phyloP scores from a whole-genome alignment of 2,888 invertebrate species.

The Apotomis turbidana region DNA sequence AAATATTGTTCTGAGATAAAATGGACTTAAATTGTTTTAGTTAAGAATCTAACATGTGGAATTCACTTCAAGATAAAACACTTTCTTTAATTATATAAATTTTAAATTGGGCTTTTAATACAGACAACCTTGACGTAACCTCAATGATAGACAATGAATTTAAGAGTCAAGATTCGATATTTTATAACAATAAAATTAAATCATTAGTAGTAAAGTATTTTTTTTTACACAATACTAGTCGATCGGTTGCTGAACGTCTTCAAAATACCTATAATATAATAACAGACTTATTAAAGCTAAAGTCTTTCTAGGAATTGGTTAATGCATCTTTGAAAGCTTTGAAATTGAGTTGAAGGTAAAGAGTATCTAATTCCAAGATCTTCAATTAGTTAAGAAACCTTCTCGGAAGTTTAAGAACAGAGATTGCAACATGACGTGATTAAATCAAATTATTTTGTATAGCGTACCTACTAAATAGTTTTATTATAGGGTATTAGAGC shows the following conservation, averaged over 20 bases:
- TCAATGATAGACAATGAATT: no score
- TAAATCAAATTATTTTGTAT: constrained; percentile 3
- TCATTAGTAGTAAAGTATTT: no score
- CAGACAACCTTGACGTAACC: not conserved
- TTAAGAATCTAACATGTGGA: not conserved
- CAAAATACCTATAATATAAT: not conserved
- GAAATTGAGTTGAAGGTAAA: constrained; percentile 21
- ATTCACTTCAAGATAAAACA: not conserved
- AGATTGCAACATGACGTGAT: constrained; percentile 17
- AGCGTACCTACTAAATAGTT: not conserved
- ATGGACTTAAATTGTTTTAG: constrained; percentile 1
- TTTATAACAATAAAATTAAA: no score
- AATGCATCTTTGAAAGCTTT: constrained; percentile 38
- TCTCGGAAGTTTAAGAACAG: constrained; percentile 26
- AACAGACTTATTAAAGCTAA: constrained; percentile 4
- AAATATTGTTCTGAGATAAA: constrained; percentile 20
- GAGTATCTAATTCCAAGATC: constrained; percentile 31
- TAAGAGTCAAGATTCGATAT: no score
- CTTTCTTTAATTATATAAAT: not conserved
- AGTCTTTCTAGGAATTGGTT: constrained; percentile 27
- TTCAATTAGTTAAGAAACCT: constrained; percentile 32
- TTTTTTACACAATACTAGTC: no score
- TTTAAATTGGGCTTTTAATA: not conserved
- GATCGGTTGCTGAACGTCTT: no score
- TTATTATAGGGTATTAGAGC: no score